Percentiles rank a stretch among this genome's conserved stretches.
Evolutionary conservation across 2,113 vertebrate genomes (phyloP).

Genomic region (Murina feae): DNA sequence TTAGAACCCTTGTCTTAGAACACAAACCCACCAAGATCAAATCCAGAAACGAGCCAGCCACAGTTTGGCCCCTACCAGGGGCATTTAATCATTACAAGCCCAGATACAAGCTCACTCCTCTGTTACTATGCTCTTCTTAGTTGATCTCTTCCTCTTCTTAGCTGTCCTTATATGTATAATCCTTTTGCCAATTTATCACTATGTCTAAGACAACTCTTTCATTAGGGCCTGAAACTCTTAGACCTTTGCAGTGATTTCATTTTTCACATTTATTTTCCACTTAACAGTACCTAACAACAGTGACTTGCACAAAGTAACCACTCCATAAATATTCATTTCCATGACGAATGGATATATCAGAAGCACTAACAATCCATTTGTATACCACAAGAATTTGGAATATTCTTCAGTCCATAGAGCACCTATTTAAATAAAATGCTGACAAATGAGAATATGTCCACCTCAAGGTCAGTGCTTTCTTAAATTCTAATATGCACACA

Average conservation of each 20-base stretch:
- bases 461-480: neutral
- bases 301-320: neutral
- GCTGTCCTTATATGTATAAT: neutral
- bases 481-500: neutral
- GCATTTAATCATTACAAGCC: neutral
- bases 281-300: neutral
- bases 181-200: neutral
- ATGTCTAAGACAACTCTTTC: neutral
- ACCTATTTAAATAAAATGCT: neutral
- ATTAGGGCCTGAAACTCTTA: neutral
- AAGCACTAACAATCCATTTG: neutral
- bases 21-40: neutral
- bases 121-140: neutral
- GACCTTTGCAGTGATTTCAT: neutral
- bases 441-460: neutral
- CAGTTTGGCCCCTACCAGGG: neutral
- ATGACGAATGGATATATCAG: slow-evolving; percentile 20
- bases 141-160: neutral
- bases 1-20: neutral
- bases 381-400: neutral
- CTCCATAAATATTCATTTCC: slow-evolving; percentile 17
- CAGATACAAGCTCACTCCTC: neutral
- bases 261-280: slow-evolving; percentile 32
- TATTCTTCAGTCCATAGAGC: neutral
- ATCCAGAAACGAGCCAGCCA: neutral